Evolutionary conservation across 2,113 vertebrate genomes (phyloP).

Genomic region (Eleginops maclovinus): DNA sequence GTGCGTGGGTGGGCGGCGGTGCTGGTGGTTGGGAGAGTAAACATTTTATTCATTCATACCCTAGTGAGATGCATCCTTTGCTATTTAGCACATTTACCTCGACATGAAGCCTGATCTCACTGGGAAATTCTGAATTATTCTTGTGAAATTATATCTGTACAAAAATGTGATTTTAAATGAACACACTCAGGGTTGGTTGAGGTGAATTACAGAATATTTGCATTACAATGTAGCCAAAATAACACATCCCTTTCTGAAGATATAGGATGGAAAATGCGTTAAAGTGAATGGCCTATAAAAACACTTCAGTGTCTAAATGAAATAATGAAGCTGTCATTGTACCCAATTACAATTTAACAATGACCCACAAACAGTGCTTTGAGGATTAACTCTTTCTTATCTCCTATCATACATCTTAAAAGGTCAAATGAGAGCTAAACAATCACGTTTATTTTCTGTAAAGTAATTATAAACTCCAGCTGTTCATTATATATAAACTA

Average conservation of each 20-base stretch:
- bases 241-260: not conserved
- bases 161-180: not conserved
- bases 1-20: not conserved
- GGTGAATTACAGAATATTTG: not conserved
- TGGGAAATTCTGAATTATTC: not conserved
- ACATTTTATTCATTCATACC: slow-evolving; percentile 42
- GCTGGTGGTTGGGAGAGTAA: slow-evolving; percentile 28
- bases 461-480: not conserved
- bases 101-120: not conserved
- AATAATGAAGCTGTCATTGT: not conserved
- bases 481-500: not conserved
- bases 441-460: not conserved
- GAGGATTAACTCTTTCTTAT: not conserved
- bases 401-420: not conserved
- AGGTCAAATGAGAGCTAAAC: not conserved
- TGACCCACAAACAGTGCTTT: not conserved
- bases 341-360: not conserved
- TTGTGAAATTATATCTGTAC: not conserved
- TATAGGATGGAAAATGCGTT: not conserved
- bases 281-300: not conserved
- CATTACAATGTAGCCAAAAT: not conserved
- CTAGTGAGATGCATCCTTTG: slow-evolving; percentile 13
- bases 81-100: slow-evolving; percentile 9
- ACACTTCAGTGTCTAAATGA: not conserved
- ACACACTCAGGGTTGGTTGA: not conserved